A percentile compares a stretch with the other conserved stretches of the same genome.
These are phyloP conservation scores for Rallus limicola DNA, from an alignment of 2,113 vertebrate species.

Conservation along the genomic window DNA sequence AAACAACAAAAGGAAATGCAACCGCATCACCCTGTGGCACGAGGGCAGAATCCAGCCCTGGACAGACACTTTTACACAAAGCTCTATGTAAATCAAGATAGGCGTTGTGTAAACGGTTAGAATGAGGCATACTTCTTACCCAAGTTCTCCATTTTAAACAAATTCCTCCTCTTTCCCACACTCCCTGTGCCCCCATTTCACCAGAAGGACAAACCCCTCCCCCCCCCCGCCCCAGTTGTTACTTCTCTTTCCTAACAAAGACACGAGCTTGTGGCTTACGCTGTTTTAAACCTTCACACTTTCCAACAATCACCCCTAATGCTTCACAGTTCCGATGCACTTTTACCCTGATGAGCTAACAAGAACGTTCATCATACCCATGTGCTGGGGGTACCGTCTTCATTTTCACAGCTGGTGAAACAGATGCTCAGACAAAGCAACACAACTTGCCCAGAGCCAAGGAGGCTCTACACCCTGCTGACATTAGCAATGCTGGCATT, in stretches of 20 bases:
- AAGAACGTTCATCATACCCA: background rate
- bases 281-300: background rate
- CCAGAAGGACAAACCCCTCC: background rate
- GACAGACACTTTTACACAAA: background rate
- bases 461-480: background rate
- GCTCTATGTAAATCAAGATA: background rate
- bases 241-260: background rate
- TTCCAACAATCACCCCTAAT: background rate
- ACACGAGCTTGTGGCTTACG: background rate
- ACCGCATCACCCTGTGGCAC: background rate
- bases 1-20: slow-evolving; percentile 1
- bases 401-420: slow-evolving; percentile 26
- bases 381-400: background rate
- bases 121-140: background rate
- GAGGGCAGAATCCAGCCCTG: background rate
- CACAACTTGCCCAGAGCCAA: background rate
- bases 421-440: slow-evolving; percentile 8
- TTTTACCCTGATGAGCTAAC: background rate
- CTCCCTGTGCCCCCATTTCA: background rate
- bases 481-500: background rate
- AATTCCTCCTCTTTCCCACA: background rate
- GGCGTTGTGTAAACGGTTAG: background rate
- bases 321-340: background rate
- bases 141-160: accelerated
- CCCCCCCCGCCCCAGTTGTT: background rate